Percentiles rank a stretch among this genome's conserved stretches.
These are phyloP conservation scores for Marmota flaviventris DNA, from an alignment of 2,113 vertebrate species.

Conservation along the genomic window DNA sequence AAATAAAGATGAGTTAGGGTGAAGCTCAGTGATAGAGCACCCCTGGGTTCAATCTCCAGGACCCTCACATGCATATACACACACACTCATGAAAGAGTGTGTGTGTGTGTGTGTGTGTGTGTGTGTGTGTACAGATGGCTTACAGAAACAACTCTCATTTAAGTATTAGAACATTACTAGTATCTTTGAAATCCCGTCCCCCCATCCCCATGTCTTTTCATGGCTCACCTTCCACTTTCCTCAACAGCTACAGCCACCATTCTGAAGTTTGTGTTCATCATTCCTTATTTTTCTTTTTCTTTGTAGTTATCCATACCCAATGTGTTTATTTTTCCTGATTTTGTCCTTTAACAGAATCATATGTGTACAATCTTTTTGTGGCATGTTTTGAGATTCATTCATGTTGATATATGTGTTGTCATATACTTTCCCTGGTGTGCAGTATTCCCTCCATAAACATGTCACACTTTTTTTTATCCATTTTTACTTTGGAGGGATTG, in stretches of 20 bases:
- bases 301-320: background rate
- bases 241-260: background rate
- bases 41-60: too few relatives aligned
- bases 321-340: background rate
- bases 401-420: background rate
- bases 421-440: background rate
- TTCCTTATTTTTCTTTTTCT: background rate
- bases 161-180: background rate
- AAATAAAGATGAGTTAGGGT: too few relatives aligned
- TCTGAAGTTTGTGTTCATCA: background rate
- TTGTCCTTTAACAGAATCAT: background rate
- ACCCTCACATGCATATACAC: background rate
- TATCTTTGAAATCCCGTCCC: background rate
- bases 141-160: background rate
- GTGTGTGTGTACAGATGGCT: background rate
- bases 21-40: too few relatives aligned
- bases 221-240: background rate
- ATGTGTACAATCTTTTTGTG: background rate
- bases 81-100: background rate
- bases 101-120: fast-evolving
- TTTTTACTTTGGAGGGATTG: slow-evolving; percentile 7
- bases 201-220: background rate
- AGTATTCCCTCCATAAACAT: background rate
- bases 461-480: background rate
- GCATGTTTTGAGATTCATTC: background rate